phyloP scores from a whole-genome alignment of 1,140 invertebrate species.

The Drosophila hydei region DNA sequence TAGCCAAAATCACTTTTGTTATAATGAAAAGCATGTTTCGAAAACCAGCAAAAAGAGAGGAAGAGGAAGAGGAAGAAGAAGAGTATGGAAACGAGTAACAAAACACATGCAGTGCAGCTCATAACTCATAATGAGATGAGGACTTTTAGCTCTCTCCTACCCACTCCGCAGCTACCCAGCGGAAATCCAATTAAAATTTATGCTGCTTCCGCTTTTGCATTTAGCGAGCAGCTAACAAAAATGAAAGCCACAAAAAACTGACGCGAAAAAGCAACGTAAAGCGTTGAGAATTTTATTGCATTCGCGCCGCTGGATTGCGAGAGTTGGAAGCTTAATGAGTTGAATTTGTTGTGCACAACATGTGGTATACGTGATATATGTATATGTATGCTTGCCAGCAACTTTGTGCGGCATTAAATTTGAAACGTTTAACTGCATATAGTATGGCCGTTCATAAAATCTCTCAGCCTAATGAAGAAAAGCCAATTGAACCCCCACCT shows the following conservation, averaged over 20 bases:
- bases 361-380: constrained; percentile 70
- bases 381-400: constrained; percentile 46
- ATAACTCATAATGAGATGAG: constrained; percentile 43
- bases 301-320: neutral
- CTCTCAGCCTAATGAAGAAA: constrained; percentile 40
- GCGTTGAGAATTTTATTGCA: constrained; percentile 41
- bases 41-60: neutral
- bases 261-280: constrained; percentile 19
- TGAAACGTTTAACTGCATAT: constrained; percentile 62
- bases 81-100: neutral
- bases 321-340: constrained; percentile 10
- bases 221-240: constrained; percentile 22
- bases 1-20: constrained; percentile 18
- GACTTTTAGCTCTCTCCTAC: constrained; percentile 3
- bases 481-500: constrained; percentile 35
- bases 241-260: constrained; percentile 21
- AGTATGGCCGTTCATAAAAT: constrained; percentile 51
- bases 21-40: constrained; percentile 5
- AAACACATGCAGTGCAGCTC: constrained; percentile 34
- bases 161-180: constrained; percentile 19
- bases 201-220: constrained; percentile 45
- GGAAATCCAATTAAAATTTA: constrained; percentile 79
- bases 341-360: constrained; percentile 47
- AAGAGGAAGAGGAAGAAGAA: constrained; percentile 20
- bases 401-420: constrained; percentile 37